Conservation (phyloP, 2,113 vertebrate genomes). For the Ascaphus truei region DNA sequence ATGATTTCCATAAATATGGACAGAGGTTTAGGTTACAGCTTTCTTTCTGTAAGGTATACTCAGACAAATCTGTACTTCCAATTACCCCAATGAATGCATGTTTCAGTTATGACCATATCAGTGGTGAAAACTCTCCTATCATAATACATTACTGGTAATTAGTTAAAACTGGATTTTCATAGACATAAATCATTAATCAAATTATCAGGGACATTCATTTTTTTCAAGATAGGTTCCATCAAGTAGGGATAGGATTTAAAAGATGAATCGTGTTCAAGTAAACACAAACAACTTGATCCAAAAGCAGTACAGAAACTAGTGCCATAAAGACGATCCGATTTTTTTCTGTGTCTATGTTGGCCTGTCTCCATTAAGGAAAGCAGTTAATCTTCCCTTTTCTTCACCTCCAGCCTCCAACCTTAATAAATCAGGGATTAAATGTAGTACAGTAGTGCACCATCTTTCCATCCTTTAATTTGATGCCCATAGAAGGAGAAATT, state of each 20-base stretch:
- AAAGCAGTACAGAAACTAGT: slow-evolving; percentile 32
- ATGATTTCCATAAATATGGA: too few species aligned
- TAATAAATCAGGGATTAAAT: slow-evolving; percentile 58
- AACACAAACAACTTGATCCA: slow-evolving; percentile 29
- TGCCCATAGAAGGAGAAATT: slow-evolving; percentile 52
- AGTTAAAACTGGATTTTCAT: too few species aligned
- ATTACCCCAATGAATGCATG: too few species aligned
- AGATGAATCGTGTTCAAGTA: slow-evolving; percentile 9
- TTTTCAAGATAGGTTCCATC: slow-evolving; percentile 37
- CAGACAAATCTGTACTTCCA: too few species aligned
- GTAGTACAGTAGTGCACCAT: slow-evolving; percentile 50
- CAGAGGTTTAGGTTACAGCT: too few species aligned
- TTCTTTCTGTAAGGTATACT: too few species aligned
- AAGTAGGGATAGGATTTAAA: slow-evolving; percentile 23
- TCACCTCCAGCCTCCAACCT: slow-evolving; percentile 51
- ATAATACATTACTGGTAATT: too few species aligned
- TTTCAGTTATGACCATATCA: too few species aligned
- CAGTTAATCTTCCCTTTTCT: slow-evolving; percentile 52
- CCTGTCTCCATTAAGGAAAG: slow-evolving; percentile 45
- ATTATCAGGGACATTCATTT: too few species aligned
- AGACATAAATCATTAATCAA: too few species aligned
- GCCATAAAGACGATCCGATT: slow-evolving; percentile 28
- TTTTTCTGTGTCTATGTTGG: slow-evolving; percentile 37
- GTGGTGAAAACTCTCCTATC: too few species aligned
- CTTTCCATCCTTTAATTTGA: slow-evolving; percentile 49